Evolutionary conservation across 2,797 vertebrate species (phyloP), one percentile per base, ranked within the genome.

Genomic region (Enteromius mattozi): DNA sequence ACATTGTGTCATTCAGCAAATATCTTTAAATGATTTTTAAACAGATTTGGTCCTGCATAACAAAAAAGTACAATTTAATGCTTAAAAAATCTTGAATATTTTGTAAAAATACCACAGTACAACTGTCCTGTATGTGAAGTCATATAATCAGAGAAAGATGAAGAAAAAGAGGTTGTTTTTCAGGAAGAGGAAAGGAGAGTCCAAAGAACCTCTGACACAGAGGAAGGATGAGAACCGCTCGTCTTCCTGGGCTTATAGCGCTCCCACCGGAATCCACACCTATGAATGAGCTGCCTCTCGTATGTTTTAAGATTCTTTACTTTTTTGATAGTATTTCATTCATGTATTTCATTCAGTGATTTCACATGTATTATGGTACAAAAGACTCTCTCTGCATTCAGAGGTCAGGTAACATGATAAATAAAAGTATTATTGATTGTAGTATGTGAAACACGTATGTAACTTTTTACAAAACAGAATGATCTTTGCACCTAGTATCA

Each of bases 101-200:
- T 72, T 47, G 35, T 21, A 6, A 14, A 49, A 74, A 65, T 3
- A 3, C 24, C 4, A 37, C 19, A 65, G 27, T 33, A n/a, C 69
- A 63, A 9, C 47, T 79, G 33, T 79, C 37, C 61, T 56, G 30
- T 24, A 66, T 87, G 21, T 85, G 69, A 74, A 77, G 68, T 74
- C 17, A 30, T 12, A 74, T 63, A 61, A 68, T 80, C 63, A 54
- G 24, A 63, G 35, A 13, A 83, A 69, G 71, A 83, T 87, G 14
- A 81, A 85, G 81, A 54, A 82, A 72, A 79, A 54, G 63, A 35
- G 49, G 5, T 71, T 65, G 49, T 84, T 82, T 77, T 70, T 80
- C 51, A 82, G 56, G 79, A 85, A 85, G 49, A 80, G 83, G 83
- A 86, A 86, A 80, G 78, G 82, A 81, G 72, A 42, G 83, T 45